phyloP scores from a whole-genome alignment of 1,140 invertebrate species.

The Drosophila murphyi region DNA sequence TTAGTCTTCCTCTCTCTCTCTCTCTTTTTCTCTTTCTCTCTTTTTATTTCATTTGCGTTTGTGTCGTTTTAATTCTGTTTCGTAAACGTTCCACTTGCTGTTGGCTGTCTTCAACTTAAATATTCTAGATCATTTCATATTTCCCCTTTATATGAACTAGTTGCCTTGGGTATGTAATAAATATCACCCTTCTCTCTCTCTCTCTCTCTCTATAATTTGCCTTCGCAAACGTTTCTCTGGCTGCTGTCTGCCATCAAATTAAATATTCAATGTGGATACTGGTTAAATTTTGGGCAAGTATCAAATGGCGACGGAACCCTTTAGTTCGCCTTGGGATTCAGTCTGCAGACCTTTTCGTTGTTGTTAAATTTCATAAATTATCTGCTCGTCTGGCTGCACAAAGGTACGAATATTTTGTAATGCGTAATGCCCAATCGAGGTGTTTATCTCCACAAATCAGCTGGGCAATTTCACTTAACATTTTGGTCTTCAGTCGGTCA shows the following conservation, averaged over 20 bases:
- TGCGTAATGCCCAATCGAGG: background rate
- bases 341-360: background rate
- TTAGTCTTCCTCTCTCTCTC: background rate
- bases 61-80: background rate
- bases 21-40: background rate
- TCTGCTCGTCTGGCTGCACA: slow-evolving; percentile 13
- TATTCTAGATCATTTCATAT: background rate
- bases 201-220: no score
- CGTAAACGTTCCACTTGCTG: background rate
- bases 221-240: background rate
- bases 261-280: no score
- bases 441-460: slow-evolving; percentile 3
- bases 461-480: slow-evolving; percentile 9
- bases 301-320: background rate
- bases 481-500: slow-evolving; percentile 22
- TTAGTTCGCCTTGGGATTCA: background rate
- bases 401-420: background rate
- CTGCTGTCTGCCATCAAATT: no score
- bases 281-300: background rate
- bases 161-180: no score
- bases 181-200: no score
- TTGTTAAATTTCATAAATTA: slow-evolving; percentile 48
- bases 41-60: no score
- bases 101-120: background rate
- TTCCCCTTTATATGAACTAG: no score